Conservation (phyloP, 2,797 vertebrate genomes). For the Sebastiscus albofasciatus region DNA sequence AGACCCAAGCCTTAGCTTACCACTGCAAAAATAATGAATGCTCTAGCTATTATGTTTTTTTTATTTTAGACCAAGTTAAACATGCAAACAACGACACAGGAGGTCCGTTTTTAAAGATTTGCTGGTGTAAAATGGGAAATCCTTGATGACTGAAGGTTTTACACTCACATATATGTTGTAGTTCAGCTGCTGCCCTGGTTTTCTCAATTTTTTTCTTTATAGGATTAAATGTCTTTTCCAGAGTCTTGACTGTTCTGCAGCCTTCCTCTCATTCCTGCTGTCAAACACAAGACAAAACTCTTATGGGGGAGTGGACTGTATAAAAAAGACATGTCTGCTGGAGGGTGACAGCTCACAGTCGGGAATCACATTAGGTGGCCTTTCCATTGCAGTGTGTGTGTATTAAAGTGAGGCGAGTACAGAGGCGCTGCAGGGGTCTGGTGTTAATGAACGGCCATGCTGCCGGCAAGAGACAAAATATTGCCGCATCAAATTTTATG, state of each 20-base stretch:
- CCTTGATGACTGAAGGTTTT: background rate
- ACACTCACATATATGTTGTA: background rate
- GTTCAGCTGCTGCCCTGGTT: background rate
- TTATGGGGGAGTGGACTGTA: constrained; percentile 32
- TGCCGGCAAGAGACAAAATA: constrained; percentile 45
- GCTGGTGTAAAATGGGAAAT: background rate
- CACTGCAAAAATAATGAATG: too few relatives aligned
- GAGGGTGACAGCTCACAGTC: constrained; percentile 64
- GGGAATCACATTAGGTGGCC: constrained; percentile 53
- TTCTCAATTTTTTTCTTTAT: background rate
- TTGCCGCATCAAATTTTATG: constrained; percentile 14
- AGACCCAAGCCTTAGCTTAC: too few relatives aligned
- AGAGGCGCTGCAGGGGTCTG: constrained; percentile 41
- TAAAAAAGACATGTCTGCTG: constrained; percentile 56
- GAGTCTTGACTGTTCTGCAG: background rate
- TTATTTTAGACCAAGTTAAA: too few relatives aligned
- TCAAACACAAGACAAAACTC: constrained; percentile 52
- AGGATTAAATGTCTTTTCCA: background rate
- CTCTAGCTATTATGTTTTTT: too few relatives aligned
- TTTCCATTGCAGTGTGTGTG: constrained; percentile 23
- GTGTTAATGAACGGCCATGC: constrained; percentile 54
- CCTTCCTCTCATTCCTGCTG: constrained; percentile 15
- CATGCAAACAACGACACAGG: too few relatives aligned
- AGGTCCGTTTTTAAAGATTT: too few relatives aligned
- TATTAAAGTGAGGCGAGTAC: background rate